Percentiles rank a stretch among this genome's conserved stretches.
Conservation (phyloP, 2,113 vertebrate genomes). For the Pterocles orientalis region DNA sequence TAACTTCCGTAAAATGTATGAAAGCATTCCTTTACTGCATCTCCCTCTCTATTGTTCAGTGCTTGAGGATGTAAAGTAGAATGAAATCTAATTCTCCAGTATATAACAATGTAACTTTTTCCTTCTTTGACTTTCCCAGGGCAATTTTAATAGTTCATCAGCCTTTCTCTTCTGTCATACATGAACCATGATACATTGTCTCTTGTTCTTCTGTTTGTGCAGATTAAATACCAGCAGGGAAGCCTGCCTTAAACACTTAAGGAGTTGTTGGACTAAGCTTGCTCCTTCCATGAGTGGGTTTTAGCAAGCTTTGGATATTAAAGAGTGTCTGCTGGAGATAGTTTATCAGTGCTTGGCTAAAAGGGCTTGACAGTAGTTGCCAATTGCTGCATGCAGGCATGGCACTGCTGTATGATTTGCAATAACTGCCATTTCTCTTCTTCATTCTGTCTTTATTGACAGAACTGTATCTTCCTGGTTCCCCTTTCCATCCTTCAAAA, state of each 20-base stretch:
- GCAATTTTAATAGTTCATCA: neutral
- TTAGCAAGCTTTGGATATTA: neutral
- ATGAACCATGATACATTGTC: neutral
- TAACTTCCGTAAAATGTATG: neutral
- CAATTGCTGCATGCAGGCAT: neutral
- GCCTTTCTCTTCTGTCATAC: neutral
- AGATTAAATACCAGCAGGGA: neutral
- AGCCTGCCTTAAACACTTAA: neutral
- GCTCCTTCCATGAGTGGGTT: neutral
- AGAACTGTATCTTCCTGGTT: neutral
- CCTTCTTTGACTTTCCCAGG: neutral
- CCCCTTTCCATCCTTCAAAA: neutral
- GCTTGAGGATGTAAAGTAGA: neutral
- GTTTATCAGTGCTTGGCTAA: neutral
- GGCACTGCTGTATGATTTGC: neutral
- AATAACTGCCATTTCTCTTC: neutral
- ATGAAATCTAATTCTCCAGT: neutral
- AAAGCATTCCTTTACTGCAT: neutral
- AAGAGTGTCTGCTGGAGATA: neutral
- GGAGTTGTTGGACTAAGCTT: neutral
- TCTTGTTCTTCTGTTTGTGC: neutral
- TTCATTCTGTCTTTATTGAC: neutral
- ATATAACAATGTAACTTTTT: neutral
- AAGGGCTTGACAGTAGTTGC: neutral
- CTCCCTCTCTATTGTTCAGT: neutral